Evolutionary conservation across 2,797 vertebrate genomes (phyloP).

Genomic region (Lophius americanus): DNA sequence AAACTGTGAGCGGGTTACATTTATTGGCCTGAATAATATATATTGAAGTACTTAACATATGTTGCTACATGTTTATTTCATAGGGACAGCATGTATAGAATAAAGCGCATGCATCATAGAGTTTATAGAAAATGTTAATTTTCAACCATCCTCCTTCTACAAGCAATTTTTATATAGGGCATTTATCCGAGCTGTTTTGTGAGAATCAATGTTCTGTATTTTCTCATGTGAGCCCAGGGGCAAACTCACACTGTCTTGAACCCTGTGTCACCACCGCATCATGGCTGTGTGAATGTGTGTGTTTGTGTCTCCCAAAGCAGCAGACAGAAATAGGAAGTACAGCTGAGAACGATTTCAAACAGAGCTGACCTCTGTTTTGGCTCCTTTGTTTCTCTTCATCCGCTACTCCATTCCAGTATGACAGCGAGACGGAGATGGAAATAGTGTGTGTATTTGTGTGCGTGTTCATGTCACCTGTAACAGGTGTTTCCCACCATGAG

Average conservation of each 20-base stretch:
- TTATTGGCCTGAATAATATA: background rate
- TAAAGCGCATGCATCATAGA: too few relatives aligned
- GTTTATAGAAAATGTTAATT: too few relatives aligned
- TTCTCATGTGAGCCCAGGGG: constrained; percentile 49
- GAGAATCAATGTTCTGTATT: constrained; percentile 24
- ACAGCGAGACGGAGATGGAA: constrained; percentile 1
- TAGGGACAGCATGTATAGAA: too few relatives aligned
- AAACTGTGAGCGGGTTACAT: background rate
- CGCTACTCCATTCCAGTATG: background rate
- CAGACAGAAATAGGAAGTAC: constrained; percentile 56
- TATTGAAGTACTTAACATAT: background rate
- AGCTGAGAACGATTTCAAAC: constrained; percentile 57
- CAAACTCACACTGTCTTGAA: constrained; percentile 41
- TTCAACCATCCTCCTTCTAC: too few relatives aligned
- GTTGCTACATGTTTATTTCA: background rate
- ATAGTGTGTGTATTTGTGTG: background rate
- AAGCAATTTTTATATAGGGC: too few relatives aligned
- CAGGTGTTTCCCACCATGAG: constrained; percentile 48
- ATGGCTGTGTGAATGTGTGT: constrained; percentile 38
- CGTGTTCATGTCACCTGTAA: constrained; percentile 46
- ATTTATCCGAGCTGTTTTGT: background rate
- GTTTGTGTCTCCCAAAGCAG: constrained; percentile 45
- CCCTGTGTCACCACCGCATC: constrained; percentile 45
- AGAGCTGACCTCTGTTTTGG: constrained; percentile 55
- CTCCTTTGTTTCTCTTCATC: constrained; percentile 41